Base-by-base conservation (phyloP, 2,888 invertebrate genomes). In the Drosophila algonquin region DNA sequence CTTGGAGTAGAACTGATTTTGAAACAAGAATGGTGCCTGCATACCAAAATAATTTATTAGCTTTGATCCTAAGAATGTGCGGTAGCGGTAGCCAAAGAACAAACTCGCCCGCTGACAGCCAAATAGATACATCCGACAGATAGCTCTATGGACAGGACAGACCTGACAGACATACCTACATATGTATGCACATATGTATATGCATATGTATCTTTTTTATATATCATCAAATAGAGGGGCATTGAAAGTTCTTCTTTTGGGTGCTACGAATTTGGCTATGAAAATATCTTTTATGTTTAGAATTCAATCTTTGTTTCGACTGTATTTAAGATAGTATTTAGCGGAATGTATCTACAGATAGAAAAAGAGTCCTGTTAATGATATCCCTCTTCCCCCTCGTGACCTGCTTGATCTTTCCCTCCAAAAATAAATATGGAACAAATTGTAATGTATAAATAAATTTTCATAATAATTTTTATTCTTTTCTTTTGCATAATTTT, bases 401-500 rank as follows among this genome's bases (percentile, higher is more conserved):
- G 18, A 18, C 18, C 18, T 18, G 18, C 18, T 18, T 18, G 18
- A 18, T n/a, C 8, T 24, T 12, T 5, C 8, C 6, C 14, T 21
- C 6, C 9, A 3, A 12, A 21, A 47, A n/a, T 9, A 18, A 30
- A 24, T 4, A 46, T 21, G 10, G 1, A 8, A 27, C 35, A n/a
- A 55, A 18, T 6, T 9, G n/a, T 0, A 6, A 27, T 44, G 55
- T 48, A 5, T 24, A 21, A 46, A 46, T 74, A 21, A 46, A 46
- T 74, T 73, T 73, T 54, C 7, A 74, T 73, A 30, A 52, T 46
- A 1, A 30, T 73, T 74, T 81, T 67, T 60, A 63, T 84, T 87
- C 75, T 65, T 74, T 74, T 62, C 61, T 53, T 64, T 70, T 62
- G 48, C 62, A 65, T 76, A 71, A 60, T 59, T 71, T 71, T 58